Percentiles rank a stretch among this genome's conserved stretches.
These are phyloP conservation scores for Esox lucius DNA, from an alignment of 2,797 vertebrate species.

Conservation along the genomic window DNA sequence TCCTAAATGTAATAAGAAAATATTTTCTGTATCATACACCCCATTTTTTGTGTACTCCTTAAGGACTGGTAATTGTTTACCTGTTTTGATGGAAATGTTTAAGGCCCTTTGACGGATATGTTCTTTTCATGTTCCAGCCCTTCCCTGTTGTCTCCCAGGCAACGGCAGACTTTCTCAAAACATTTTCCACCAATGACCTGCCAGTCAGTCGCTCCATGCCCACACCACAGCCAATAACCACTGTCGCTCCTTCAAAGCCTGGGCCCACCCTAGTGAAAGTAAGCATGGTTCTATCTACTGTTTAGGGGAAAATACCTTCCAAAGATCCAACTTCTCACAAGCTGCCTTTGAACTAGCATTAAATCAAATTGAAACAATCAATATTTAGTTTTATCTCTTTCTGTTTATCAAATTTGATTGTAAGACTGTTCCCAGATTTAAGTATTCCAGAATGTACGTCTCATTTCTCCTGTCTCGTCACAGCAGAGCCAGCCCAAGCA, in stretches of 20 bases:
- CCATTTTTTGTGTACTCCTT: neutral
- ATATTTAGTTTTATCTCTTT: neutral
- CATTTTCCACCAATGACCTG: conserved; percentile 71
- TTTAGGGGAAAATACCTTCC: neutral
- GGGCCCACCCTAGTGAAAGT: conserved; percentile 92
- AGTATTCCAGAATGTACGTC: neutral
- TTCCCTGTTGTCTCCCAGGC: conserved; percentile 69
- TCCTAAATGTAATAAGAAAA: neutral
- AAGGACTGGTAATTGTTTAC: neutral
- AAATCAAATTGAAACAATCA: neutral
- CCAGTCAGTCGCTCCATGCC: conserved; percentile 64
- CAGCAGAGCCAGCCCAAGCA: conserved; percentile 95
- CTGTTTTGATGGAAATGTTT: neutral
- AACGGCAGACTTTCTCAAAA: conserved; percentile 85
- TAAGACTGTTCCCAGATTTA: neutral
- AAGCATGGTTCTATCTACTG: conserved; percentile 5
- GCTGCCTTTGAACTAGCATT: neutral
- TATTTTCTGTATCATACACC: neutral
- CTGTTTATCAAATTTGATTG: neutral
- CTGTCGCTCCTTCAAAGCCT: conserved; percentile 76
- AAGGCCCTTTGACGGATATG: neutral
- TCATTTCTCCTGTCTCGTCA: neutral
- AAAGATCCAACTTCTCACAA: neutral
- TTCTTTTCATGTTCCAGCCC: conserved; percentile 64
- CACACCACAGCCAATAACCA: conserved; percentile 59